These are phyloP conservation scores for Ametastegia equiseti DNA, from an alignment of 2,888 invertebrate species.

Conservation along the genomic window DNA sequence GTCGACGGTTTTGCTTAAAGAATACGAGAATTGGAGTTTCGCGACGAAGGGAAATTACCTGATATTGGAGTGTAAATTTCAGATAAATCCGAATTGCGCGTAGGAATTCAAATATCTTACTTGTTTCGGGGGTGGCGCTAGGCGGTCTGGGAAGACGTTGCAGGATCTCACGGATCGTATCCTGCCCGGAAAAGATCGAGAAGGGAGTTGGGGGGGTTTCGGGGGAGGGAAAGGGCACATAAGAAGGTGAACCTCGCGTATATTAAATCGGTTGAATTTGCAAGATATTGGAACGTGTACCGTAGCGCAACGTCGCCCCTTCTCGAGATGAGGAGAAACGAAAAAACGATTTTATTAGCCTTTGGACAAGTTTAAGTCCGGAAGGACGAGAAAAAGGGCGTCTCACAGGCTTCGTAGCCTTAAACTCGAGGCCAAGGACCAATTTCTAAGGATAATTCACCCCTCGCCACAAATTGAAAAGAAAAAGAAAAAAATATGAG, in stretches of 20 bases:
- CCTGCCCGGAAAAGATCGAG: neutral
- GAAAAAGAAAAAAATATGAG: neutral
- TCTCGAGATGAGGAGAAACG: slow-evolving; percentile 28
- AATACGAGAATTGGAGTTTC: neutral
- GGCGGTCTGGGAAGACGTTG: neutral
- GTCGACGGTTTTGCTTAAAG: neutral
- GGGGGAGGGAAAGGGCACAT: neutral
- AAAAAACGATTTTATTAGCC: slow-evolving; percentile 48
- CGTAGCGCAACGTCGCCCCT: slow-evolving; percentile 40
- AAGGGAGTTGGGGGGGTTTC: neutral
- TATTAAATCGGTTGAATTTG: slow-evolving; percentile 48
- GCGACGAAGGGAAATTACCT: slow-evolving; percentile 10
- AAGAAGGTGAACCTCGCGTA: slow-evolving; percentile 44
- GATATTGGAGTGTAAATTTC: slow-evolving; percentile 46
- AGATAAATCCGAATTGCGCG: slow-evolving; percentile 45
- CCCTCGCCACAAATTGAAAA: neutral
- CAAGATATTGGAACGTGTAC: slow-evolving; percentile 48
- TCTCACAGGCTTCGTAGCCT: neutral
- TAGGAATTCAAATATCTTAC: slow-evolving; percentile 46
- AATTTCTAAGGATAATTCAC: neutral
- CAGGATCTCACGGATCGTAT: slow-evolving; percentile 13
- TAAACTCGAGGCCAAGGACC: neutral
- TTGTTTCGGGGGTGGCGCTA: slow-evolving; percentile 38
- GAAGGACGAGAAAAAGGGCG: neutral
- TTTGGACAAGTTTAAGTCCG: slow-evolving; percentile 34